Evolutionary conservation across 2,888 invertebrate species (phyloP), one percentile per base, ranked within the genome.

Genomic region (Aphodius granarius): DNA sequence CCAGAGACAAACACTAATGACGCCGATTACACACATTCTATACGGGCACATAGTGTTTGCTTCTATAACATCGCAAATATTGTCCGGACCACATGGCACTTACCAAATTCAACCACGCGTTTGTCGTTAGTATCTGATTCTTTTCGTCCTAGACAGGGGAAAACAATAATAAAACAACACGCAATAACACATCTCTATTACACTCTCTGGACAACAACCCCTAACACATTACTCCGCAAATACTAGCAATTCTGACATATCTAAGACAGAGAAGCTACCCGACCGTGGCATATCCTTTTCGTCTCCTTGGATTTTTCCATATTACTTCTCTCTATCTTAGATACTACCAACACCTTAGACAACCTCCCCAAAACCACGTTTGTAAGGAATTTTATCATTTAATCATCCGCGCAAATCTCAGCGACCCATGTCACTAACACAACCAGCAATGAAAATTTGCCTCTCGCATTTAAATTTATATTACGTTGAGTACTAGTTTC

Each of bases 21-120:
- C 78, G 78, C 78, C 77, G 74, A 77, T 73, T 71, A 66, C 75
- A 74, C 63, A 74, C 73, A 23, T n/a, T 64, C 72, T 19, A 64
- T 63, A 73, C 68, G 62, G 78, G 77, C 77, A 78, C 75, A 78
- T 81, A 84, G 84, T 83, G 85, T 84, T 83, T 83, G 84, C 81
- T 83, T 84, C 83, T 83, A 80, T 81, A 83, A 86, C 86, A 86
- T 85, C 86, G 86, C 86, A 86, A 84, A 85, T 83, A 83, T 83
- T 83, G 83, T 81, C 82, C 82, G 83, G 84, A 85, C 85, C 85
- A 84, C 86, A 86, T 86, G 90, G 90, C 90, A 95, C 97, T 96
- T 93, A 97, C 97, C 96, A 97, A 92, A 91, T 97, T 96, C 88
- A 97, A 93, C 97, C 97, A 98, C 89, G 97, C 95, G 92, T 97